These are phyloP conservation scores for Bradypus variegatus DNA, from an alignment of 2,797 vertebrate species.

Conservation along the genomic window DNA sequence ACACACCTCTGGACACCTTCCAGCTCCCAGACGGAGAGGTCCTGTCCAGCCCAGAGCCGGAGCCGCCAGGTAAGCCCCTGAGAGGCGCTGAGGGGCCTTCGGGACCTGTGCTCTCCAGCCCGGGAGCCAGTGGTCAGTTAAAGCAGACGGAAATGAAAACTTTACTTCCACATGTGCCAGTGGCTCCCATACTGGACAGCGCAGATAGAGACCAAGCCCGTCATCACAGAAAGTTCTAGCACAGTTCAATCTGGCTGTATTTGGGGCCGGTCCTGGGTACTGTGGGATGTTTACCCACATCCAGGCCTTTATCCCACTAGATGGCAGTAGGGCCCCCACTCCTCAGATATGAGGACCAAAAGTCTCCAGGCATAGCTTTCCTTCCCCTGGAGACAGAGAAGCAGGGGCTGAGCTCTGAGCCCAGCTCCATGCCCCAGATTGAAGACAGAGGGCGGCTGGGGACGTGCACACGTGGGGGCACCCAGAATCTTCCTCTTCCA, in stretches of 20 bases:
- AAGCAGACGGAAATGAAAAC: neutral
- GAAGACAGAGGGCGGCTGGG: neutral
- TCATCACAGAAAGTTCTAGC: neutral
- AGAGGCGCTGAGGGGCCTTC: rapidly evolving
- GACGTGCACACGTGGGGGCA: rapidly evolving
- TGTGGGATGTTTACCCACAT: neutral
- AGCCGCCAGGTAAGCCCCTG: conserved; percentile 74
- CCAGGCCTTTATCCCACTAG: neutral
- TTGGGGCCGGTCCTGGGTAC: too few species aligned
- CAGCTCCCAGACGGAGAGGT: conserved; percentile 81
- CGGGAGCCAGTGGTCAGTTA: neutral
- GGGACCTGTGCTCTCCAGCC: neutral
- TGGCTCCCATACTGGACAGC: rapidly evolving
- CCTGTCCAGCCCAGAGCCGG: conserved; percentile 69
- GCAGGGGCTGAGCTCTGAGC: neutral
- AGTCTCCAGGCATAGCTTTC: neutral
- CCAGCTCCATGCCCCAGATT: neutral
- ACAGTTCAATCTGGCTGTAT: too few species aligned
- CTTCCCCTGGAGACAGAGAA: neutral
- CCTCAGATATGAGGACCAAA: neutral
- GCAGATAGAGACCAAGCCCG: rapidly evolving
- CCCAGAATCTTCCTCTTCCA: neutral
- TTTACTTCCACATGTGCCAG: neutral
- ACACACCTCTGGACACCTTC: conserved; percentile 83
- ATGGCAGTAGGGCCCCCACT: neutral